phyloP scores from a whole-genome alignment of 92 coral and sea anemone species.

The Epizoanthus scotinus region DNA sequence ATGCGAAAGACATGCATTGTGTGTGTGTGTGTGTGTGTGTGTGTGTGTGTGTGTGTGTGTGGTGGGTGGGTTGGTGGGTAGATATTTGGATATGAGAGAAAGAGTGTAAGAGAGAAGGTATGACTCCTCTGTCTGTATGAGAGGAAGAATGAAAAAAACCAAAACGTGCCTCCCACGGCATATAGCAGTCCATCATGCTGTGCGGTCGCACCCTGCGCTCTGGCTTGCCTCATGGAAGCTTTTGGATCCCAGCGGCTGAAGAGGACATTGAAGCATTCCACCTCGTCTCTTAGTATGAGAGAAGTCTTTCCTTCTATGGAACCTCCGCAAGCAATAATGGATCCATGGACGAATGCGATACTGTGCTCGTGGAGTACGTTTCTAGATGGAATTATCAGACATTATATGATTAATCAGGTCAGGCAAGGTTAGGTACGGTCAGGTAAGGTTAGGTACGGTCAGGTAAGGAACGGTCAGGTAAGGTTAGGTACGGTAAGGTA shows the following conservation, averaged over 20 bases:
- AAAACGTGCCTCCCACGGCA: constrained; percentile 53
- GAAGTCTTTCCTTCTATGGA: constrained; percentile 80
- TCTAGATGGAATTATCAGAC: constrained; percentile 22
- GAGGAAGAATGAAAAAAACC: too few relatives aligned
- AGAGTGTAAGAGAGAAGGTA: too few relatives aligned
- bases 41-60: not conserved
- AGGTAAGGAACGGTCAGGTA: too few relatives aligned
- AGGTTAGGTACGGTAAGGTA: too few relatives aligned
- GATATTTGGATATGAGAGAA: too few relatives aligned
- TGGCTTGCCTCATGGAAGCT: constrained; percentile 71
- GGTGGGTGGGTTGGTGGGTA: not conserved
- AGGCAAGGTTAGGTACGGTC: too few relatives aligned
- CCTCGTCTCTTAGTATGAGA: constrained; percentile 68
- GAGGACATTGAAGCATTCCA: constrained; percentile 69
- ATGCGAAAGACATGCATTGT: too few relatives aligned
- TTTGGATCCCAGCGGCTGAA: constrained; percentile 68
- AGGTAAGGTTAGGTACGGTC: too few relatives aligned
- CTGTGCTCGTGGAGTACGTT: constrained; percentile 68
- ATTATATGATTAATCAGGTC: not conserved
- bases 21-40: not conserved
- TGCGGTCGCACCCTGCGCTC: constrained; percentile 67
- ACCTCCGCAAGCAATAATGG: constrained; percentile 80
- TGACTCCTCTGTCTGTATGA: too few relatives aligned
- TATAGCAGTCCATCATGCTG: constrained; percentile 60
- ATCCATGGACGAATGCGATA: constrained; percentile 63